Conservation (phyloP, 2,797 vertebrate genomes). For the Pantherophis alleghaniensis region DNA sequence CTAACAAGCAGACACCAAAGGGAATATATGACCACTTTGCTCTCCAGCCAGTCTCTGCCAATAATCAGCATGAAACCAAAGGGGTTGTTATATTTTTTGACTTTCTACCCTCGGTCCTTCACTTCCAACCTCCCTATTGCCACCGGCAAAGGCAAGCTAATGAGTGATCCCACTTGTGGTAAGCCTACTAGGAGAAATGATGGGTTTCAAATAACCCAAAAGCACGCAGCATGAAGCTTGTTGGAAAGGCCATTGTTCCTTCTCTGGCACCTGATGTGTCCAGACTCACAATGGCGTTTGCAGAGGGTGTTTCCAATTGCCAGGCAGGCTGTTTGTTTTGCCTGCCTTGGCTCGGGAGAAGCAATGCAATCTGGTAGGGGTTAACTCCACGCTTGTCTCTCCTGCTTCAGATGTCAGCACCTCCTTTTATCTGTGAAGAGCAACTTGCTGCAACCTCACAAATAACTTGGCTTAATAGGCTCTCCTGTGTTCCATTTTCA, state of each 20-base stretch:
- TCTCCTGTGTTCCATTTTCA: constrained; percentile 13
- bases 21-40: constrained; percentile 66
- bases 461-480: constrained; percentile 62
- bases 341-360: constrained; percentile 79
- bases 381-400: constrained; percentile 78
- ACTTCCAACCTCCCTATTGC: constrained; percentile 43
- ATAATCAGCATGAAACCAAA: constrained; percentile 89
- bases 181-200: constrained; percentile 80
- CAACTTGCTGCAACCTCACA: constrained; percentile 63
- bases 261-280: constrained; percentile 78
- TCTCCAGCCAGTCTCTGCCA: constrained; percentile 88
- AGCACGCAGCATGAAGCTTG: constrained; percentile 75
- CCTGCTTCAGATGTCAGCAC: constrained; percentile 76
- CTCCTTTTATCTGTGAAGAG: constrained; percentile 77
- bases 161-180: constrained; percentile 78
- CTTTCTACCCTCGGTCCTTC: neutral
- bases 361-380: constrained; percentile 80
- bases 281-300: constrained; percentile 81
- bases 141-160: constrained; percentile 75
- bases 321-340: constrained; percentile 74
- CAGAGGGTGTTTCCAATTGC: constrained; percentile 76
- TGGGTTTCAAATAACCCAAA: constrained; percentile 81
- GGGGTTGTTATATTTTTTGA: constrained; percentile 19
- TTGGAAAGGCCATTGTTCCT: constrained; percentile 79
- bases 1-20: constrained; percentile 86